phyloP scores from a whole-genome alignment of 2,888 invertebrate genomes.

The Frankliniella fusca region DNA sequence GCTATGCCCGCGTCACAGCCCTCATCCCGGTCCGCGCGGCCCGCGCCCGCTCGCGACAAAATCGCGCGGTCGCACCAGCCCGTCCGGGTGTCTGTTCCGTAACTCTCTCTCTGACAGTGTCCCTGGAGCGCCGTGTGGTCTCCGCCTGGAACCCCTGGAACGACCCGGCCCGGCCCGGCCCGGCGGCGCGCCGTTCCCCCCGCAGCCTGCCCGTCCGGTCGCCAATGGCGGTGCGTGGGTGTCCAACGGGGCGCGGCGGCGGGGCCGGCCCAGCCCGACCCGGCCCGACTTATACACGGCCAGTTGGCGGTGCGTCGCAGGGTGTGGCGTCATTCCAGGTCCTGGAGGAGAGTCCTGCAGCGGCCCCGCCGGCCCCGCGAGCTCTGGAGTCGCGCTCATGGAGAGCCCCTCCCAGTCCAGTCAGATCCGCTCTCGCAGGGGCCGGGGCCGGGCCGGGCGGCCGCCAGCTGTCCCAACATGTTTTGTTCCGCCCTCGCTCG shows the following conservation, averaged over 20 bases:
- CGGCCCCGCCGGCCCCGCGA: neutral
- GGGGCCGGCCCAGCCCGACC: neutral
- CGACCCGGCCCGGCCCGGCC: neutral
- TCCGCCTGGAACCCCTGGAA: neutral
- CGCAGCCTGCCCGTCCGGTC: neutral
- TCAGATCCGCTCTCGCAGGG: too few relatives aligned
- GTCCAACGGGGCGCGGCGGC: neutral
- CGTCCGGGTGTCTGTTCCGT: too few relatives aligned
- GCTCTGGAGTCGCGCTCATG: too few relatives aligned
- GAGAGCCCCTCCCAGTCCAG: too few relatives aligned
- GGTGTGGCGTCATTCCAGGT: constrained; percentile 17
- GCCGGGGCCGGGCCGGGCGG: neutral
- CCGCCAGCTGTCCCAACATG: constrained; percentile 21
- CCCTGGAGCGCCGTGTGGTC: neutral
- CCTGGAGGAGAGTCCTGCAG: constrained; percentile 1
- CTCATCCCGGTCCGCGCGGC: too few relatives aligned
- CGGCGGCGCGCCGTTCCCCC: too few relatives aligned
- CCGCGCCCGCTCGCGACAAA: too few relatives aligned
- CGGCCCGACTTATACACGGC: neutral
- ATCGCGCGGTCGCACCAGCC: too few relatives aligned
- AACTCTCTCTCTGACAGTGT: neutral
- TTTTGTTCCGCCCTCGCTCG: constrained; percentile 8
- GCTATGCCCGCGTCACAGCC: too few relatives aligned
- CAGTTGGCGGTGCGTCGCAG: neutral
- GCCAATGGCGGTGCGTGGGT: constrained; percentile 23